Conservation (phyloP, 2,888 invertebrate species). For the Blastobasis adustella region DNA sequence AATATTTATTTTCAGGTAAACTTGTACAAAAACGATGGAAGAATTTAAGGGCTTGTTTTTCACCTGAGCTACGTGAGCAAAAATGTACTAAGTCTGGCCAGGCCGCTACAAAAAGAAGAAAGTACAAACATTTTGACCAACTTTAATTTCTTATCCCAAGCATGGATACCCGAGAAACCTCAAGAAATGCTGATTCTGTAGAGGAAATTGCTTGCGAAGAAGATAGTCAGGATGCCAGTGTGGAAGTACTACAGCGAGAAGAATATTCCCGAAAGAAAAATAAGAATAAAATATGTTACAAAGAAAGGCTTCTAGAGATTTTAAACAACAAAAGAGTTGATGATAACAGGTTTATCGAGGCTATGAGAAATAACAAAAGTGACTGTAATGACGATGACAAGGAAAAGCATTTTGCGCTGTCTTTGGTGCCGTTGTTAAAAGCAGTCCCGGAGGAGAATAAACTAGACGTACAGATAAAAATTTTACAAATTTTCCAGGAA, state of each 20-base stretch:
- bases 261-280: constrained; percentile 5
- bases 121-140: too few relatives aligned
- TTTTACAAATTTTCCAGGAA: constrained; percentile 1
- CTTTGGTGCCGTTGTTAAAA: constrained; percentile 7
- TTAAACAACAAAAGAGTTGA: constrained; percentile 4
- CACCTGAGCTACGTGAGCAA: constrained; percentile 4
- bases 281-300: constrained; percentile 2
- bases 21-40: constrained; percentile 6
- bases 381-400: neutral
- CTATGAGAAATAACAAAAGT: constrained; percentile 1
- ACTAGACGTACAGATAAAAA: constrained; percentile 3
- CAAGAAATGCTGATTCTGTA: neutral
- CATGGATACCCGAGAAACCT: constrained; percentile 2
- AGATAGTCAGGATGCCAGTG: constrained; percentile 3
- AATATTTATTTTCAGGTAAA: constrained; percentile 6
- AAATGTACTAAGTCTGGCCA: constrained; percentile 5
- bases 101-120: constrained; percentile 2
- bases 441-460: constrained; percentile 4
- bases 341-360: constrained; percentile 1
- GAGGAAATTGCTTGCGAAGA: constrained; percentile 1
- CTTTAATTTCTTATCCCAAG: constrained; percentile 3
- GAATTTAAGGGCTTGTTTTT: constrained; percentile 4
- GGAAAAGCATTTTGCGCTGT: constrained; percentile 5
- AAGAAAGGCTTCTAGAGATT: constrained; percentile 6
- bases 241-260: constrained; percentile 4